These are phyloP conservation scores for Tychaedon coryphoeus DNA, from an alignment of 2,113 vertebrate species.

Conservation along the genomic window DNA sequence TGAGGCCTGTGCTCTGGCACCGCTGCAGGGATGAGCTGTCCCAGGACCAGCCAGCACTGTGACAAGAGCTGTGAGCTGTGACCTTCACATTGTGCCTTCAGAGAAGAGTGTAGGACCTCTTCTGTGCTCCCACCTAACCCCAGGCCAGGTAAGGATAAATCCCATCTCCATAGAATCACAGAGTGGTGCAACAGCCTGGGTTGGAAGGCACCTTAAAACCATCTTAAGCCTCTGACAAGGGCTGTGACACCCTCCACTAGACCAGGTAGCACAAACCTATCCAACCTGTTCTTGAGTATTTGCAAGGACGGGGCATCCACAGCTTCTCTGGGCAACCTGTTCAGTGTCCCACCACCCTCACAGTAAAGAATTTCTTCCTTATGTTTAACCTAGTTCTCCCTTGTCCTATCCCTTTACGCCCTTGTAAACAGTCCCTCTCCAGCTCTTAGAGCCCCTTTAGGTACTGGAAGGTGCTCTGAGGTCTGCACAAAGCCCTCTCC, in stretches of 20 bases:
- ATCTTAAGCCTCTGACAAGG: neutral
- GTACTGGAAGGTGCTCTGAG: neutral
- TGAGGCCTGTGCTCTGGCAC: neutral
- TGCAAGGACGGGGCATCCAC: neutral
- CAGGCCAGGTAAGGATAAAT: neutral
- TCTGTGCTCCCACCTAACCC: neutral
- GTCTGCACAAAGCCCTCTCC: neutral
- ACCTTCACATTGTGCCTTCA: fast-evolving
- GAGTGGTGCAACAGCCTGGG: fast-evolving
- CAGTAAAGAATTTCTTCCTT: neutral
- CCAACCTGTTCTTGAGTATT: neutral
- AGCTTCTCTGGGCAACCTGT: neutral
- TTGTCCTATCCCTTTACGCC: neutral
- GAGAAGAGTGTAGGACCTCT: fast-evolving
- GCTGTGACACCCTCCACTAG: neutral
- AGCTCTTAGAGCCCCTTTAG: neutral
- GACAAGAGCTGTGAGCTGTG: neutral
- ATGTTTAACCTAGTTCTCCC: neutral
- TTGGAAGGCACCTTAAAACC: neutral
- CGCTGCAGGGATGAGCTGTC: fast-evolving
- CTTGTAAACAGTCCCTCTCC: neutral
- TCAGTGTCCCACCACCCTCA: neutral
- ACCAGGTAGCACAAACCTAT: neutral
- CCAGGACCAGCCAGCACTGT: no score
- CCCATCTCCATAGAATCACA: fast-evolving